Base-by-base conservation (phyloP, 2,888 invertebrate species). In the Himalopsyche kuldschensis region DNA sequence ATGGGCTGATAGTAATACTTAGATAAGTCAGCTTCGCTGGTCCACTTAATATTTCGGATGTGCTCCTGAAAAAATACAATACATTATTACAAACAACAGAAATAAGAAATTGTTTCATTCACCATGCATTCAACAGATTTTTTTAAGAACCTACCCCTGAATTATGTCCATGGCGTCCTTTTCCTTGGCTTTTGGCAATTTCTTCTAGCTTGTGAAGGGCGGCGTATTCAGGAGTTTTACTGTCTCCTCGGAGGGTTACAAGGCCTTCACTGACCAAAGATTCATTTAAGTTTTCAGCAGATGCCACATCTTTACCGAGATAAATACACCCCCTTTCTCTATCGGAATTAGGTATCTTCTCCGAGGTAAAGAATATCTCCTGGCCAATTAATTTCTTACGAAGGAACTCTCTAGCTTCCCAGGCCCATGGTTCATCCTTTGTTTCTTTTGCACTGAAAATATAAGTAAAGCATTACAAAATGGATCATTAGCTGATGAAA, bases 321-420 rank as follows among this genome's bases (percentile, higher is more conserved):
- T 95, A 98, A 15, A 99, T 93, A 82, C 93, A 93, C 2, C 85
- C 85, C 55, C 81, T 85, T 89, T 97, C 97, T 86, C 97, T 94
- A n/a, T 93, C 93, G 4, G 95, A 95, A 88, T 96, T 96, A 83
- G 96, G 94, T 47, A 96, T 95, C 88, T 96, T 97, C 88, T 98
- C 98, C 80, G 93, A 93, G 48, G 94, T 95, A 89, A 98, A 98
- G 20, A 94, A 93, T 0, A 99, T 97, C 88, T 97, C 96, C 89
- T 97, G 96, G 2, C 98, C 98, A 88, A 99, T 95, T 47, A 99
- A 90, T 89, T 97, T 97, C 89, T 97, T 97, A 48, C 99, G 94
- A 78, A 99, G 92, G 89, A 95, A 99, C 91, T 99, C 99, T 82
- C 99, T 94, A 0, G 99, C 97, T 89, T 99, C 99, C 98, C 99